Percentiles rank a stretch among this genome's conserved stretches.
phyloP scores from a whole-genome alignment of 2,797 vertebrate species.

The Peromyscus attwateri region DNA sequence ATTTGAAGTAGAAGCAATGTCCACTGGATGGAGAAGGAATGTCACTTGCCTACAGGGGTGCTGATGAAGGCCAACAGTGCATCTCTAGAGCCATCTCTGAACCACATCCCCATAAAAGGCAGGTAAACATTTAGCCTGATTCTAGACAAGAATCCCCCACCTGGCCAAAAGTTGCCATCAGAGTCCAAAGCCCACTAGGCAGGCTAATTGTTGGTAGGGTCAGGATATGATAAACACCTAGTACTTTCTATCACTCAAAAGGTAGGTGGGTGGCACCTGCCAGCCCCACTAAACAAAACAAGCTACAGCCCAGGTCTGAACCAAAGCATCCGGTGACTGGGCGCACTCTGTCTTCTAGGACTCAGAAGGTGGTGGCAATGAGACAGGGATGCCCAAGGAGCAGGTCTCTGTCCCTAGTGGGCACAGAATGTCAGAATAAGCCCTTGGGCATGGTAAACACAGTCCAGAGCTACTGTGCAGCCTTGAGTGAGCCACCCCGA shows the following conservation, averaged over 20 bases:
- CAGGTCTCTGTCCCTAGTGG: background rate
- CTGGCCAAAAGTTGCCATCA: background rate
- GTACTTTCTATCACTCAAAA: background rate
- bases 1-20: background rate
- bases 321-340: background rate
- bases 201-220: background rate
- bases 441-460: accelerated
- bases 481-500: background rate
- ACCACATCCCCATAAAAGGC: background rate
- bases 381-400: background rate
- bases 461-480: background rate
- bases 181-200: background rate
- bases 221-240: background rate
- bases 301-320: background rate
- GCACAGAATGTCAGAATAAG: background rate
- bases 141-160: background rate
- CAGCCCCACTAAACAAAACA: background rate
- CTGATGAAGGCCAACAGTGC: background rate
- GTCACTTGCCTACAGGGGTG: accelerated
- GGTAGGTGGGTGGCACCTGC: background rate
- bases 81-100: background rate
- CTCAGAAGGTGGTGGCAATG: background rate
- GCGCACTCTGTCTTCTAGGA: background rate
- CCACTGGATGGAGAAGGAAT: accelerated
- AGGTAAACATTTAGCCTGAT: background rate